phyloP scores from a whole-genome alignment of 2,113 vertebrate species.

The Thomomys bottae region DNA sequence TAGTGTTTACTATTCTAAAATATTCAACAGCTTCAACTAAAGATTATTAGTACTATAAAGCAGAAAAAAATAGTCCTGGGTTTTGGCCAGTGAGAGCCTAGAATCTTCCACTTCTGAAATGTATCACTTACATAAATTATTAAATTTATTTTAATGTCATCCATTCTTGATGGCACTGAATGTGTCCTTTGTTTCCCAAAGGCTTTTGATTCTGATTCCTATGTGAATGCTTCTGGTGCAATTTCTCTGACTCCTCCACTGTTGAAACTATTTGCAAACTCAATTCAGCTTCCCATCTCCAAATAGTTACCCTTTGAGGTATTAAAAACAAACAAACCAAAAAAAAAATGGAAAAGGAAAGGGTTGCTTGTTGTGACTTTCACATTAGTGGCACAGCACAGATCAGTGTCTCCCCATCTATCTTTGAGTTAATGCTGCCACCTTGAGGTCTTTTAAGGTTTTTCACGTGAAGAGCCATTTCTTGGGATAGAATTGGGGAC shows the following conservation, averaged over 20 bases:
- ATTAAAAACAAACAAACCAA: neutral
- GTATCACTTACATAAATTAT: neutral
- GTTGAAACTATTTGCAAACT: neutral
- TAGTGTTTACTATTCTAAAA: neutral
- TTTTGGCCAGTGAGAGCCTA: neutral
- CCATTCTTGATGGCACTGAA: neutral
- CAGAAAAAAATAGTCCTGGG: neutral
- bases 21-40: neutral
- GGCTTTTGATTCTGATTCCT: neutral
- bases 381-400: neutral
- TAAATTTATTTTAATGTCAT: neutral
- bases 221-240: fast-evolving
- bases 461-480: neutral
- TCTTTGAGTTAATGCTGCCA: slow-evolving; percentile 62
- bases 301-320: neutral
- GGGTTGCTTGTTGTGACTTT: neutral
- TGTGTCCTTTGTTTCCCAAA: neutral
- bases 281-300: neutral
- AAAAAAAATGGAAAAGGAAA: neutral
- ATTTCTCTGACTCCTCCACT: neutral
- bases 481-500: fast-evolving
- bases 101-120: neutral
- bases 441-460: neutral
- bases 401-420: fast-evolving
- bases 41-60: neutral